Conservation (phyloP, 2,797 vertebrate genomes). For the Muraenolepis orangiensis region DNA sequence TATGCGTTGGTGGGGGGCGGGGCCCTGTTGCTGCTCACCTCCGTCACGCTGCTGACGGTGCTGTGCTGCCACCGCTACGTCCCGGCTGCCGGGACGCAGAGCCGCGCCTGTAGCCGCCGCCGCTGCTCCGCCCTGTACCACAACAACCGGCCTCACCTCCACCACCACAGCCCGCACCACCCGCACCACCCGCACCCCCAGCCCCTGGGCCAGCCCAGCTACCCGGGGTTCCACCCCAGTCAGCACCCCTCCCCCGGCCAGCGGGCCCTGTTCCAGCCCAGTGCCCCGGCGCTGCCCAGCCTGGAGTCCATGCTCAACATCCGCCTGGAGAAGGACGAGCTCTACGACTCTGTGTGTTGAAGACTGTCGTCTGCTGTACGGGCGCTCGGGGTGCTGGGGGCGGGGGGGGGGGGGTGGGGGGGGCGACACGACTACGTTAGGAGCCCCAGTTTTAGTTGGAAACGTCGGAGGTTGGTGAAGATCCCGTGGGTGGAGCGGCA, state of each 20-base stretch:
- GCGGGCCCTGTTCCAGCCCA: constrained; percentile 82
- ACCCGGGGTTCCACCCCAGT: constrained; percentile 54
- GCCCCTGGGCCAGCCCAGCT: constrained; percentile 40
- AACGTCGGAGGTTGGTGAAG: no score
- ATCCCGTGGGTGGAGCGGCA: no score
- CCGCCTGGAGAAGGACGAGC: constrained; percentile 90
- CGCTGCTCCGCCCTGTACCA: constrained; percentile 95
- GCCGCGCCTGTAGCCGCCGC: constrained; percentile 76
- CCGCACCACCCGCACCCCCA: constrained; percentile 93
- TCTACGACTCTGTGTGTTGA: constrained; percentile 30
- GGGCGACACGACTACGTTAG: no score
- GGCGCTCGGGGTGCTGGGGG: no score
- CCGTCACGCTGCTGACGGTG: constrained; percentile 85
- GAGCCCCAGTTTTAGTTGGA: no score
- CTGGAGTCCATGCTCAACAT: constrained; percentile 92
- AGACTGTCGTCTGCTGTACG: no score
- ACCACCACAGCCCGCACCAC: constrained; percentile 72
- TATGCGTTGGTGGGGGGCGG: constrained; percentile 96
- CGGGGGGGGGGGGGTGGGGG: no score
- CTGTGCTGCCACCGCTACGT: constrained; percentile 96
- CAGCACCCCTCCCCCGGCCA: constrained; percentile 76
- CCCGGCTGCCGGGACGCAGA: constrained; percentile 89
- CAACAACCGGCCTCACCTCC: constrained; percentile 68
- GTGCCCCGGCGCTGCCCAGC: constrained; percentile 73
- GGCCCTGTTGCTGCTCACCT: constrained; percentile 91